These are phyloP conservation scores for Melierax canorus DNA, from an alignment of 2,113 vertebrate genomes.

Conservation along the genomic window DNA sequence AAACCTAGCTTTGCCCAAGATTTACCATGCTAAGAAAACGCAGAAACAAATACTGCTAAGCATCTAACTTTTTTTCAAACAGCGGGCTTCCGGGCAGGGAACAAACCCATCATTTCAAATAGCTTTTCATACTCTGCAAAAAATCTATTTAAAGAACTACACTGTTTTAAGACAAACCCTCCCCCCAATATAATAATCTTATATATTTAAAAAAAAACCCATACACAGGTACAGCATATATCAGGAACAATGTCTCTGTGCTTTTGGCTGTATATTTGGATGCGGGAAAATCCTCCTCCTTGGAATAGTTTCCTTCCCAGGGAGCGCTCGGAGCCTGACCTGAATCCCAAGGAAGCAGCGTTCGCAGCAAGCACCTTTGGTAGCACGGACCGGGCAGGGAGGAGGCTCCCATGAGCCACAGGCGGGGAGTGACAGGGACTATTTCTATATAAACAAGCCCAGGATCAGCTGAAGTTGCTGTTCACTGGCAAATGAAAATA, in stretches of 20 bases:
- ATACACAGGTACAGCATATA: background rate
- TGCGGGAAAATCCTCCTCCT: background rate
- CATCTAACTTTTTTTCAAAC: background rate
- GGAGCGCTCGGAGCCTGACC: background rate
- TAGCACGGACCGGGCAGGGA: slow-evolving; percentile 3
- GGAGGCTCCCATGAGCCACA: slow-evolving; percentile 15
- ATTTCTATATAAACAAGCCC: slow-evolving; percentile 48
- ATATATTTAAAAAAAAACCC: background rate
- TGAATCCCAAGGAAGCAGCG: background rate
- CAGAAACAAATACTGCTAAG: background rate
- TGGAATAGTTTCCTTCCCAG: background rate
- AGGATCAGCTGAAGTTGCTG: slow-evolving; percentile 34
- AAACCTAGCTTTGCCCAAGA: background rate
- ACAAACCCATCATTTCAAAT: background rate
- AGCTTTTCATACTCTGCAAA: background rate
- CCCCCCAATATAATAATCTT: background rate
- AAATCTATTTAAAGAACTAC: background rate
- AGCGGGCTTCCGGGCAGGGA: background rate
- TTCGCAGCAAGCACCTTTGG: background rate
- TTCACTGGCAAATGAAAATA: slow-evolving; percentile 51
- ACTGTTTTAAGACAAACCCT: background rate
- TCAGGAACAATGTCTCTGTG: background rate
- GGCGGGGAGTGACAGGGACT: background rate
- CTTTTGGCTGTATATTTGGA: background rate
- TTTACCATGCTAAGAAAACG: background rate